phyloP scores from a whole-genome alignment of 2,888 invertebrate species.

The Pristionchus entomophagus region DNA sequence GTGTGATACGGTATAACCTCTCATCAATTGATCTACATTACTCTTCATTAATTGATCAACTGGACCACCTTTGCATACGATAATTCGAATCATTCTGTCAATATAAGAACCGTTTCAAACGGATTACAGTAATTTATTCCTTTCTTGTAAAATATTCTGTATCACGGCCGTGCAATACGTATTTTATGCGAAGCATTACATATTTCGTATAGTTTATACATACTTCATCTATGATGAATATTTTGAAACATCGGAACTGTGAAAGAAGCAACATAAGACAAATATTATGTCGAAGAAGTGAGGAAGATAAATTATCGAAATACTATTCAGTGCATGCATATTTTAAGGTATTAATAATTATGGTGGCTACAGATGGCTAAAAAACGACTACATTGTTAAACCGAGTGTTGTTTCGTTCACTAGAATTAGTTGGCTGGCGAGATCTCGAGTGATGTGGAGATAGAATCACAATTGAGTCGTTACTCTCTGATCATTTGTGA shows the following conservation, averaged over 20 bases:
- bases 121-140: too few species aligned
- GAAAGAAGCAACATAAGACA: neutral
- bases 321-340: neutral
- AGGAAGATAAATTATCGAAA: slow-evolving; percentile 21
- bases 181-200: too few species aligned
- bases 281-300: neutral
- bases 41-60: too few species aligned
- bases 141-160: too few species aligned
- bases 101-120: too few species aligned
- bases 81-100: too few species aligned
- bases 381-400: slow-evolving; percentile 5
- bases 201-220: neutral
- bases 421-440: slow-evolving; percentile 14
- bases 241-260: neutral
- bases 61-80: too few species aligned
- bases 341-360: neutral
- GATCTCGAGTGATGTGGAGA: neutral
- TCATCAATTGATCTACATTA: too few species aligned
- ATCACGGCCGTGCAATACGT: neutral
- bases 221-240: slow-evolving; percentile 19
- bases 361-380: neutral
- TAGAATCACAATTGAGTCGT: slow-evolving; percentile 37
- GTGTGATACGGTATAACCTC: too few species aligned
- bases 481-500: slow-evolving; percentile 23
- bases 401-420: slow-evolving; percentile 39